A percentile compares a stretch with the other conserved stretches of the same genome.
Evolutionary conservation across 2,888 invertebrate species (phyloP).

Genomic region (Drosophila gaucha): DNA sequence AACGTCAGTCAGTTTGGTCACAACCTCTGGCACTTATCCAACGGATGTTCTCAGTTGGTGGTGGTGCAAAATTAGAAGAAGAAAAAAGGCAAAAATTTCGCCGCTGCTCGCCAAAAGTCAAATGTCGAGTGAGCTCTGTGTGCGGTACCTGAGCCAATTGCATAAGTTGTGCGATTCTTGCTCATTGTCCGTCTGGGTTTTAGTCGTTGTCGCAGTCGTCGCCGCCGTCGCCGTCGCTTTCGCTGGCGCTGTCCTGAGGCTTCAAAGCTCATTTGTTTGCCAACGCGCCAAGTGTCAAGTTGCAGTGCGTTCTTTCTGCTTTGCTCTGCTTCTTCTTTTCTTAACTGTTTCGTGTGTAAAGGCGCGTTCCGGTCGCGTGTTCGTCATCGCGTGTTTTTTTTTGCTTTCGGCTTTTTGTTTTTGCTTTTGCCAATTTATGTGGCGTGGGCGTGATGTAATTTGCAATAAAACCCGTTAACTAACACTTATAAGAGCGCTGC

Average conservation of each 20-base stretch:
- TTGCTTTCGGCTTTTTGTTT: neutral
- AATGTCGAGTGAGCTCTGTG: slow-evolving; percentile 60
- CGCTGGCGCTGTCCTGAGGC: slow-evolving; percentile 38
- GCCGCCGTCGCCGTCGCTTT: slow-evolving; percentile 14
- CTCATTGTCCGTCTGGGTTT: slow-evolving; percentile 31
- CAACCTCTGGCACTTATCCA: slow-evolving; percentile 74
- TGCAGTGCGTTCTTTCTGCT: slow-evolving; percentile 50
- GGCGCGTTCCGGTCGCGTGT: slow-evolving; percentile 74
- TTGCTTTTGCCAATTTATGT: slow-evolving; percentile 41
- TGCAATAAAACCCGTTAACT: slow-evolving; percentile 76
- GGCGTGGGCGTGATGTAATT: slow-evolving; percentile 77
- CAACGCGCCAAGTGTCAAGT: slow-evolving; percentile 60
- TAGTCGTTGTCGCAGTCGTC: slow-evolving; percentile 6
- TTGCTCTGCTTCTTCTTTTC: neutral
- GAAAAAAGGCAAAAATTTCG: slow-evolving; percentile 23
- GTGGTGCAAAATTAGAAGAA: slow-evolving; percentile 55
- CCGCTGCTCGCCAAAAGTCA: slow-evolving; percentile 65
- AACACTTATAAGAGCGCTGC: slow-evolving; percentile 46
- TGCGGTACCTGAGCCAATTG: slow-evolving; percentile 66
- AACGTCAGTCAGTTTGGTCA: slow-evolving; percentile 52
- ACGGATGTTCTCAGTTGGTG: slow-evolving; percentile 53
- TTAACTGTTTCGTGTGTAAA: slow-evolving; percentile 49
- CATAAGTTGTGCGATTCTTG: slow-evolving; percentile 61
- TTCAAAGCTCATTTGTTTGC: slow-evolving; percentile 67
- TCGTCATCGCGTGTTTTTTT: slow-evolving; percentile 64